These are phyloP conservation scores for Suncus etruscus DNA, from an alignment of 2,113 vertebrate species.

Conservation along the genomic window DNA sequence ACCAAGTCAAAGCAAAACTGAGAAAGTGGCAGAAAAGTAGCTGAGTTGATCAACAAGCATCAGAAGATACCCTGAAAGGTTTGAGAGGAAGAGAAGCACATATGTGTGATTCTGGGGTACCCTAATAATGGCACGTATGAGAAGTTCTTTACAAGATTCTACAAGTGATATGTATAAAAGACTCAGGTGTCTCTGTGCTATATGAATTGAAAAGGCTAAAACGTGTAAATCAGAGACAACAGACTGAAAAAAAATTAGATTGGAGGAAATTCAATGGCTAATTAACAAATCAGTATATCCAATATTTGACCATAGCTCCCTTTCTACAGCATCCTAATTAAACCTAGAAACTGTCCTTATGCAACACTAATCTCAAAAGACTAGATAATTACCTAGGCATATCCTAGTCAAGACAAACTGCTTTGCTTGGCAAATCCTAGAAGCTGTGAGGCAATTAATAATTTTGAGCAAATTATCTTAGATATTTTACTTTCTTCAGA, in stretches of 20 bases:
- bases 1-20: background rate
- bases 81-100: background rate
- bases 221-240: background rate
- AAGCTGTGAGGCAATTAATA: background rate
- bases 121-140: background rate
- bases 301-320: background rate
- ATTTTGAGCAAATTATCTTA: constrained; percentile 51
- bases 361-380: background rate
- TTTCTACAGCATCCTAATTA: constrained; percentile 12
- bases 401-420: background rate
- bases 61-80: background rate
- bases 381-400: constrained; percentile 12
- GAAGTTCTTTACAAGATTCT: background rate
- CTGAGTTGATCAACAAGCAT: background rate
- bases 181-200: background rate
- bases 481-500: background rate
- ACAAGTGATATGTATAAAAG: background rate
- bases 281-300: background rate
- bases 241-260: constrained; percentile 42
- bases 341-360: constrained; percentile 27
- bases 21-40: background rate
- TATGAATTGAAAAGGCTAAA: constrained; percentile 30
- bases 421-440: constrained; percentile 24
- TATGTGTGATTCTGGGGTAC: background rate
- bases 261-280: constrained; percentile 13